phyloP scores from a whole-genome alignment of 2,113 vertebrate species.

The Microtus montanus region DNA sequence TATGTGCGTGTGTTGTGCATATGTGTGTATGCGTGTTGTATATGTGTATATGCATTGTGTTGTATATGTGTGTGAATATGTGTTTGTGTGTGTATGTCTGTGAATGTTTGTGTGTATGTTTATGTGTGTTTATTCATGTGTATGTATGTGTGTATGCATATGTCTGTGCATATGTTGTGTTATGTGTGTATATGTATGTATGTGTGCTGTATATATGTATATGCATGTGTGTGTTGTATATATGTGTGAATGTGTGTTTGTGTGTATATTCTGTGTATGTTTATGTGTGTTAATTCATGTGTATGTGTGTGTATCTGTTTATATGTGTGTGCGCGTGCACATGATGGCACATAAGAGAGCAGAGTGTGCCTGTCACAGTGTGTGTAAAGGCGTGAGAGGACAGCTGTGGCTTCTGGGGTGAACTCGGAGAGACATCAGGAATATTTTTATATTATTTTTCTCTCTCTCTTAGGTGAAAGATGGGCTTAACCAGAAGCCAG shows the following conservation, averaged over 20 bases:
- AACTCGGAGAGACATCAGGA: background rate
- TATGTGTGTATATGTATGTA: background rate
- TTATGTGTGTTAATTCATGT: background rate
- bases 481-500: slow-evolving; percentile 88
- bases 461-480: slow-evolving; percentile 75
- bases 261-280: background rate
- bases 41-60: background rate
- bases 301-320: background rate
- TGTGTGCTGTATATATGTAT: background rate
- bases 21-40: background rate
- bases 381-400: too few species aligned
- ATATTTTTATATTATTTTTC: slow-evolving; percentile 45
- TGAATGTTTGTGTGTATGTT: too few species aligned
- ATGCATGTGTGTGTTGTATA: background rate
- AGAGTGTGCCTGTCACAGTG: too few species aligned
- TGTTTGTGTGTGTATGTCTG: background rate
- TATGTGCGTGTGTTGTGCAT: background rate
- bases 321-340: too few species aligned
- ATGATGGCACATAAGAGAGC: background rate
- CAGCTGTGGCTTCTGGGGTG: background rate
- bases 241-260: background rate
- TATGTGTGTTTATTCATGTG: background rate
- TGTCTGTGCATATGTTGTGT: too few species aligned
- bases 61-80: background rate
- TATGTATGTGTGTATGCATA: background rate